Conservation (phyloP, 2,113 vertebrate genomes). For the Gracilinanus agilis region DNA sequence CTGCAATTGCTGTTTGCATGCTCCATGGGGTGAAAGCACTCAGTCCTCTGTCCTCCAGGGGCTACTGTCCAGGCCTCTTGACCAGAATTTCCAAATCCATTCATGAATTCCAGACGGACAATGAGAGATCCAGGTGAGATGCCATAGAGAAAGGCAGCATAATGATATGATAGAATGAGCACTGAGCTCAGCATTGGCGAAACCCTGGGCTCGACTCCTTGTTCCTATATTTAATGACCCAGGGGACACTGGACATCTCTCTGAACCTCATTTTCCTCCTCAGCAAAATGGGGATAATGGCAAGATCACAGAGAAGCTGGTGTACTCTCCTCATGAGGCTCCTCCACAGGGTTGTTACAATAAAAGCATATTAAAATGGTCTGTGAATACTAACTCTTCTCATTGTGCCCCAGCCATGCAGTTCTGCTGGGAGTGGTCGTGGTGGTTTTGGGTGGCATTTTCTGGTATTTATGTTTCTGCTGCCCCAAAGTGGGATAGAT, state of each 20-base stretch:
- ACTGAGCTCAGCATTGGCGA: not conserved
- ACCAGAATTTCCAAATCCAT: not conserved
- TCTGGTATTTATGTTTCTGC: not conserved
- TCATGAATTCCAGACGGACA: not conserved
- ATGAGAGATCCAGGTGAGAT: not conserved
- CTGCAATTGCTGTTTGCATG: not conserved
- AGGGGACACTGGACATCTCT: not conserved
- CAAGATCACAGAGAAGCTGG: not conserved
- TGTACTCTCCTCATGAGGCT: too few species aligned
- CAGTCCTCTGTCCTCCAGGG: not conserved
- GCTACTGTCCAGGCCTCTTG: not conserved
- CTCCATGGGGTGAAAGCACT: not conserved
- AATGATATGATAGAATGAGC: not conserved
- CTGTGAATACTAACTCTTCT: not conserved
- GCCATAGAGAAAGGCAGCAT: too few species aligned
- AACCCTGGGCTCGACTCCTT: not conserved
- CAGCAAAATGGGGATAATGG: not conserved
- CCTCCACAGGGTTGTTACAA: too few species aligned
- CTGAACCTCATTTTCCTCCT: not conserved
- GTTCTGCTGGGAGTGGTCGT: accelerated
- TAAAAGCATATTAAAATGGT: too few species aligned
- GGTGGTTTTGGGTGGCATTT: not conserved
- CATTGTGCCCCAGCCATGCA: not conserved
- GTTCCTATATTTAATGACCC: not conserved
- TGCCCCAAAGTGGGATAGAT: too few species aligned